phyloP scores from a whole-genome alignment of 2,888 invertebrate species.

The Odontothrips loti region DNA sequence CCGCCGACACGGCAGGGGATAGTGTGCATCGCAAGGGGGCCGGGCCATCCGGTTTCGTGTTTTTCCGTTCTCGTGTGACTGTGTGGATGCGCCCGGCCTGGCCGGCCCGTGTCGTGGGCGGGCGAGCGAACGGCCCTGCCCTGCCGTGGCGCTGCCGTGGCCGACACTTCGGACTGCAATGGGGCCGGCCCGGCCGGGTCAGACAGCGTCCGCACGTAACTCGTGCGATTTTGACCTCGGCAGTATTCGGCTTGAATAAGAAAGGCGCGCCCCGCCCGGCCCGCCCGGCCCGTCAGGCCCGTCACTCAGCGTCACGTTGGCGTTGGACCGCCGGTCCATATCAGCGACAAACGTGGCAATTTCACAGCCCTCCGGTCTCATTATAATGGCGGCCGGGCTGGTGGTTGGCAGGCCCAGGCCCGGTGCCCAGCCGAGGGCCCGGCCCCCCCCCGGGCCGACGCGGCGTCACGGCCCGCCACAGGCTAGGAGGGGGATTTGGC shows the following conservation, averaged over 20 bases:
- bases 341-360: no score
- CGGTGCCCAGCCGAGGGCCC: not conserved
- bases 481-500: constrained; percentile 13
- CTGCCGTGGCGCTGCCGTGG: not conserved
- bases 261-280: no score
- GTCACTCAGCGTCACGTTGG: no score
- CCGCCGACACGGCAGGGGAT: no score
- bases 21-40: not conserved
- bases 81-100: not conserved
- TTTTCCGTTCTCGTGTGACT: constrained; percentile 14
- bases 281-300: no score
- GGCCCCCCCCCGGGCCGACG: not conserved
- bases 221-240: no score
- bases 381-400: no score
- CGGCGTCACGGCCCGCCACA: not conserved
- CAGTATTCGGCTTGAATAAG: no score
- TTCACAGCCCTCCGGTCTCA: no score
- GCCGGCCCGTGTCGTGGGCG: not conserved
- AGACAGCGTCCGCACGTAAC: no score
- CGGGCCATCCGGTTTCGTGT: not conserved
- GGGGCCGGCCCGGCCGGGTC: not conserved
- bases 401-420: no score
- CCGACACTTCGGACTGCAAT: not conserved
- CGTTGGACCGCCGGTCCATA: no score
- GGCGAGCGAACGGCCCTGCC: not conserved